These are phyloP conservation scores for Picus viridis DNA, from an alignment of 2,797 vertebrate species.

Conservation along the genomic window DNA sequence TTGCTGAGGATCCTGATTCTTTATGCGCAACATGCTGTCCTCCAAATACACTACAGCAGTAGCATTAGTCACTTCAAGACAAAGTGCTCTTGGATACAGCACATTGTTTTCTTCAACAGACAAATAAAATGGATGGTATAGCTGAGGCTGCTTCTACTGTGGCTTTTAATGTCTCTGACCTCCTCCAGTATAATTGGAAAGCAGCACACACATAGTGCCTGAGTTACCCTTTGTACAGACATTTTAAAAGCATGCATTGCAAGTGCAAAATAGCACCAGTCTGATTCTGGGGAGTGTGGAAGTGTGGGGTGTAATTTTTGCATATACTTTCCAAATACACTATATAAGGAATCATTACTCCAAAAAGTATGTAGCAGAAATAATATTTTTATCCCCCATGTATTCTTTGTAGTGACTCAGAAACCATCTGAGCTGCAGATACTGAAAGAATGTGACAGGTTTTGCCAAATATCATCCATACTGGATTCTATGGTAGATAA, in stretches of 20 bases:
- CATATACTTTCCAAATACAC: not conserved
- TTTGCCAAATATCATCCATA: not conserved
- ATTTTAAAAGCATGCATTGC: not conserved
- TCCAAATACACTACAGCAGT: constrained; percentile 41
- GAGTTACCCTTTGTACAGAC: not conserved
- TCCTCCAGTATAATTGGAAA: not conserved
- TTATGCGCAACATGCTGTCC: constrained; percentile 43
- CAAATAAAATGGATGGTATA: constrained; percentile 26
- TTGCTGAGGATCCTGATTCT: constrained; percentile 49
- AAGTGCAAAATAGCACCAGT: not conserved
- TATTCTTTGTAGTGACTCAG: not conserved
- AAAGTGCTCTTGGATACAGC: constrained; percentile 32
- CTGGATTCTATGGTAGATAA: not conserved
- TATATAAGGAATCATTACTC: not conserved
- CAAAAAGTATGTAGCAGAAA: not conserved
- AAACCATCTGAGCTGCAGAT: not conserved
- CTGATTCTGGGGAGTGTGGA: not conserved
- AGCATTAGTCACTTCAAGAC: constrained; percentile 27
- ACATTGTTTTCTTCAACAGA: constrained; percentile 26
- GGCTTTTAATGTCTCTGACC: not conserved
- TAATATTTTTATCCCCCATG: not conserved
- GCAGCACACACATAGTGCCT: not conserved
- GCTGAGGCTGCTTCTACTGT: not conserved
- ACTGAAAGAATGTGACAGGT: not conserved
- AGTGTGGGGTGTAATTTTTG: not conserved